These are phyloP conservation scores for Hydrolagus colliei DNA, from an alignment of 2,797 vertebrate genomes.

Conservation along the genomic window DNA sequence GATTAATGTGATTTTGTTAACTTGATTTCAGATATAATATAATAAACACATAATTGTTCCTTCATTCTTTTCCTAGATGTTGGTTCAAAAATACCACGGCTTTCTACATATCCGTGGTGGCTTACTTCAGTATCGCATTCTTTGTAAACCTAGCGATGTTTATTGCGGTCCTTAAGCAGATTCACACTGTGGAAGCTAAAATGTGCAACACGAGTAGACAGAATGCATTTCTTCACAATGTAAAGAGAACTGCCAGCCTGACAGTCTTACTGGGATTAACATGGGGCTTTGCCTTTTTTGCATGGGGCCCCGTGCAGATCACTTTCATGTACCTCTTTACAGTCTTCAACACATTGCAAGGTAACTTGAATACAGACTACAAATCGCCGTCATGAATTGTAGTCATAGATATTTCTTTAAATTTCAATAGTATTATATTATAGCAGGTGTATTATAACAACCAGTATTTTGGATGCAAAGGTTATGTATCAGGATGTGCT, in stretches of 20 bases:
- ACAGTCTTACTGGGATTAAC: slow-evolving; percentile 77
- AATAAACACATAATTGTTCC: too few relatives aligned
- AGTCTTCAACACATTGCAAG: slow-evolving; percentile 76
- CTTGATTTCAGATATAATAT: too few relatives aligned
- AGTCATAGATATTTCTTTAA: background rate
- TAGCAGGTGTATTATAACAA: too few relatives aligned
- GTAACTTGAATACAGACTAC: slow-evolving; percentile 49
- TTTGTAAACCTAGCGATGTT: slow-evolving; percentile 69
- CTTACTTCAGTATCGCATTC: slow-evolving; percentile 67
- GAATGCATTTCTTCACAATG: slow-evolving; percentile 49
- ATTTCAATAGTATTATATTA: too few relatives aligned
- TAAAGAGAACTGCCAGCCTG: slow-evolving; percentile 67
- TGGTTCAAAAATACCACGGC: slow-evolving; percentile 67
- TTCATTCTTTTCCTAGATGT: slow-evolving; percentile 58
- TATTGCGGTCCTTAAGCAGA: slow-evolving; percentile 69
- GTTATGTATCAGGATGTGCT: too few relatives aligned
- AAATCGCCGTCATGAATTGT: background rate
- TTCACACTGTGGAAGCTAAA: slow-evolving; percentile 58
- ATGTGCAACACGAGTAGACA: slow-evolving; percentile 40
- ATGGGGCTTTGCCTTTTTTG: slow-evolving; percentile 72
- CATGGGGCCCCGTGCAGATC: slow-evolving; percentile 61
- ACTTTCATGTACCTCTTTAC: slow-evolving; percentile 73
- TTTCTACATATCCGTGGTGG: slow-evolving; percentile 70
- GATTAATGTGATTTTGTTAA: background rate
- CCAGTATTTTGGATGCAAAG: background rate